These are phyloP conservation scores for Quadroppia sp. DNA, from an alignment of 2,888 invertebrate species.

Conservation along the genomic window DNA sequence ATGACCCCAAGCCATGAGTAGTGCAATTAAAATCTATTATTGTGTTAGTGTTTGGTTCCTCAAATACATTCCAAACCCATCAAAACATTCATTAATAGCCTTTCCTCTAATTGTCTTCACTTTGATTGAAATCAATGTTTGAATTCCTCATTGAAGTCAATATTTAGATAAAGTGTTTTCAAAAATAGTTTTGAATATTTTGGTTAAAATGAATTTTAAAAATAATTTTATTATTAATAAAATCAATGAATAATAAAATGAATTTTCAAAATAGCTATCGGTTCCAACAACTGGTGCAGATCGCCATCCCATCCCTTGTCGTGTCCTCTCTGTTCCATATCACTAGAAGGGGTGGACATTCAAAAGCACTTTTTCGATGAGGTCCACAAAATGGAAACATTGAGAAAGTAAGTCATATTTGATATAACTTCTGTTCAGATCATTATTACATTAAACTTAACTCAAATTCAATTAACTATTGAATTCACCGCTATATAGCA, in stretches of 20 bases:
- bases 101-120: too few relatives aligned
- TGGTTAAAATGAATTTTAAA: too few relatives aligned
- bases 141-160: too few relatives aligned
- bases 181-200: too few relatives aligned
- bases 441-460: not conserved
- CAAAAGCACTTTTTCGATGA: constrained; percentile 43
- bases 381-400: constrained; percentile 42
- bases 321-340: constrained; percentile 43
- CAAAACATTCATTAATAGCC: too few relatives aligned
- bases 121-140: too few relatives aligned
- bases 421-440: not conserved
- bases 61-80: too few relatives aligned
- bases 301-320: constrained; percentile 33
- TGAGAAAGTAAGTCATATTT: constrained; percentile 42
- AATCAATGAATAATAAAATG: not conserved
- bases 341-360: constrained; percentile 42
- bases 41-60: too few relatives aligned
- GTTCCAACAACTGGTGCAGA: constrained; percentile 20
- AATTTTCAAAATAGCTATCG: not conserved
- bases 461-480: constrained; percentile 10
- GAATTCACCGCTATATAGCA: not conserved
- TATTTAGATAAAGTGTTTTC: too few relatives aligned
- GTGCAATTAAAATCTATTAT: too few relatives aligned
- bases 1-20: too few relatives aligned
- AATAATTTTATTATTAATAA: too few relatives aligned